Evolutionary conservation across 2,113 vertebrate genomes (phyloP), one percentile per base, ranked within the genome.

Genomic region (Macquaria australasica): DNA sequence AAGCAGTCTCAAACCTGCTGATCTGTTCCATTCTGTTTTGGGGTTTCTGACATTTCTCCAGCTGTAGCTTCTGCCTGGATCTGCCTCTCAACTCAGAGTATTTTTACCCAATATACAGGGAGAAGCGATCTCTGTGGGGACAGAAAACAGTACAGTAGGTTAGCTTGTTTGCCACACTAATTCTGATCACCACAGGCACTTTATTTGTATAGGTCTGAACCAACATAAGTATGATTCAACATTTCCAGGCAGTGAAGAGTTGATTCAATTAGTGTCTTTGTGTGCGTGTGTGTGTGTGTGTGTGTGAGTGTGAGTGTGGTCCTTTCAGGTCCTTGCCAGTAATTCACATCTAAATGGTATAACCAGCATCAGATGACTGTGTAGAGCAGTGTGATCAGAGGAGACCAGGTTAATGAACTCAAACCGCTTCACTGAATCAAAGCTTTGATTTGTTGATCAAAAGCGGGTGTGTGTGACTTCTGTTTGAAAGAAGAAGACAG

Each of bases 401-500:
- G 7, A 73, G 69, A 45, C 10, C 60, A 53, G 11, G 25, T 63
- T 81, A 77, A 77, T 87, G 43, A 79, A 63, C 21, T 82, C 45
- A 60, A 67, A 25, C 66, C 41, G 70, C 62, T 56, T 79, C 37
- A 50, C 21, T 23, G 60, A 82, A 79, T 85, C 72, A 80, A 68
- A 82, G 56, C 28, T 31, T 31, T 31, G 28, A 31, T 31, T 31
- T 41, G 63, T 39, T 76, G 75, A 82, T 85, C 66, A 85, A 53
- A 79, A 51, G 64, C 28, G 34, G 37, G 43, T 21, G 64, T 23
- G 45, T 62, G 28, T 48, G 15, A 39, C 51, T 21, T 63, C 20
- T 55, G 58, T 66, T 43, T 60, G 45, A 85, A 28, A 6, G 41
- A 77, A 55, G 31, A 15, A 34, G 39, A 45, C 14, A 8, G 28